phyloP scores from a whole-genome alignment of 2,797 vertebrate species.

The Diplodus puntazzo region DNA sequence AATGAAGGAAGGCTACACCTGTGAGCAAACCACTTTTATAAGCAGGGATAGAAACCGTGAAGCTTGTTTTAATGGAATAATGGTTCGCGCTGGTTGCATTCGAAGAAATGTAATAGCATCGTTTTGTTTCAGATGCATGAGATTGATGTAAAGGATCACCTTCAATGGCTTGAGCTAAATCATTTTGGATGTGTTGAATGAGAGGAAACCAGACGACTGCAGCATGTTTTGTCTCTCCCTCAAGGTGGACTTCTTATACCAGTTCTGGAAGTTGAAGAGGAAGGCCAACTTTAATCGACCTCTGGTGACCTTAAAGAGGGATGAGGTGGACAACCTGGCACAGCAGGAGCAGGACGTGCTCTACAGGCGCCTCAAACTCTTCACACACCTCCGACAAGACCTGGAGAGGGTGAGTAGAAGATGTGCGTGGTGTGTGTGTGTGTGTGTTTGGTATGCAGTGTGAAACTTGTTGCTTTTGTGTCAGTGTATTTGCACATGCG shows the following conservation, averaged over 20 bases:
- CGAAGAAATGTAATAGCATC: neutral
- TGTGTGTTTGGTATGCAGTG: slow-evolving; percentile 4
- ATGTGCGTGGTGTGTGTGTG: neutral
- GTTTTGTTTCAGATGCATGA: no score
- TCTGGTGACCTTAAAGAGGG: slow-evolving; percentile 92
- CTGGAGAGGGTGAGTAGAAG: slow-evolving; percentile 92
- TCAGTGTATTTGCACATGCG: neutral
- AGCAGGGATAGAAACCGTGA: neutral
- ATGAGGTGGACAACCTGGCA: slow-evolving; percentile 97
- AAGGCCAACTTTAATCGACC: slow-evolving; percentile 95
- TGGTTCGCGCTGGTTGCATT: neutral
- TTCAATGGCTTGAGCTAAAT: neutral
- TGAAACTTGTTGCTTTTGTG: slow-evolving; percentile 6
- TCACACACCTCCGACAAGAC: slow-evolving; percentile 97
- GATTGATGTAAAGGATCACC: neutral
- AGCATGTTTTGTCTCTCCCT: slow-evolving; percentile 1
- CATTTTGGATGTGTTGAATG: neutral
- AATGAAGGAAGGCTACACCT: neutral
- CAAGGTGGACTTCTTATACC: slow-evolving; percentile 95
- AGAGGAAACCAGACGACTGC: neutral
- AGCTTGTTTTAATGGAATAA: neutral
- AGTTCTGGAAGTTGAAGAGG: slow-evolving; percentile 98
- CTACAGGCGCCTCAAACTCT: slow-evolving; percentile 94
- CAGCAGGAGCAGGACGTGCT: slow-evolving; percentile 98
- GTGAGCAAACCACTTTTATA: neutral